phyloP scores from a whole-genome alignment of 2,113 vertebrate species.

The Steatornis caripensis region DNA sequence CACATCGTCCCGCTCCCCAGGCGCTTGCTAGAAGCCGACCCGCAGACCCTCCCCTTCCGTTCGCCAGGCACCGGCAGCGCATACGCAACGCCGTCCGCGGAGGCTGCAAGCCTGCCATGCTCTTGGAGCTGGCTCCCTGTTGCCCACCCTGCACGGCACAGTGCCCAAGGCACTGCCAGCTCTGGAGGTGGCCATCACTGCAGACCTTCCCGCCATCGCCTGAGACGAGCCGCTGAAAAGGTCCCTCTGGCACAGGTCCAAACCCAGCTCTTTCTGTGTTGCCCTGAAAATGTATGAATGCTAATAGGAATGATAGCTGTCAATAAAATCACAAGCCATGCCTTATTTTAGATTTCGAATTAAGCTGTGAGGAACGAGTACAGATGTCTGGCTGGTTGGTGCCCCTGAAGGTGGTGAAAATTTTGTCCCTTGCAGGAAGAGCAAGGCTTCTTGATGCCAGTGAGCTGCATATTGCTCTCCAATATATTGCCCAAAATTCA shows the following conservation, averaged over 20 bases:
- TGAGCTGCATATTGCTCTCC: neutral
- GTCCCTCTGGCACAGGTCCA: neutral
- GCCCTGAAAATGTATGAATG: neutral
- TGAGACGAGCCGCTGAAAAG: accelerated
- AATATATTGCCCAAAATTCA: neutral
- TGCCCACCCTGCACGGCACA: neutral
- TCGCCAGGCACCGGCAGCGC: neutral
- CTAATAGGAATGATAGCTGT: neutral
- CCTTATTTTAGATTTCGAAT: neutral
- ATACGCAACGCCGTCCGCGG: accelerated
- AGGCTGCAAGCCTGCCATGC: neutral
- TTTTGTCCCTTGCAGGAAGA: neutral
- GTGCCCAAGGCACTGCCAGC: neutral
- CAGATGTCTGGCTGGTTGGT: neutral
- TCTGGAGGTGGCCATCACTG: neutral
- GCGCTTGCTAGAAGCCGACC: accelerated
- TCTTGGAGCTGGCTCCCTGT: neutral
- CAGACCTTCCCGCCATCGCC: accelerated
- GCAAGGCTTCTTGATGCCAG: neutral
- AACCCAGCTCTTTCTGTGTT: neutral
- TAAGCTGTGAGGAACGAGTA: neutral
- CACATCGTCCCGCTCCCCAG: accelerated
- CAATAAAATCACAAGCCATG: neutral
- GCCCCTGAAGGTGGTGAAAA: neutral
- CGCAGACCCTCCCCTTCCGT: accelerated